These are phyloP conservation scores for Rosalia funebris DNA, from an alignment of 2,888 invertebrate species.

Conservation along the genomic window DNA sequence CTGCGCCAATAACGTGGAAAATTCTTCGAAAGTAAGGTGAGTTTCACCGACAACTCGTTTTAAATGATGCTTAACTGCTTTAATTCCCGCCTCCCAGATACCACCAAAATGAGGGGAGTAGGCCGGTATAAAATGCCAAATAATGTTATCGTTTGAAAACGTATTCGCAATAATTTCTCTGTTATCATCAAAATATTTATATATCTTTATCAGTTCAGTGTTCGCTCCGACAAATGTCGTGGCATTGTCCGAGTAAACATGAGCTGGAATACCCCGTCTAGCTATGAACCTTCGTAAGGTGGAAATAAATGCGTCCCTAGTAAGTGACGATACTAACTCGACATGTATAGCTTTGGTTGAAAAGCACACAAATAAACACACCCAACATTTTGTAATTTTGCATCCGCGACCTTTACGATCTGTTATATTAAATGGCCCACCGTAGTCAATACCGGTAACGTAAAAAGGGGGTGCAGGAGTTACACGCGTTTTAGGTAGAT, in stretches of 20 bases:
- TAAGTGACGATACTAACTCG: neutral
- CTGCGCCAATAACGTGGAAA: neutral
- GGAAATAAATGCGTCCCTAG: neutral
- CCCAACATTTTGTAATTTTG: neutral
- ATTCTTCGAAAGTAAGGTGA: neutral
- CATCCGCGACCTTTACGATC: neutral
- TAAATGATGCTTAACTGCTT: neutral
- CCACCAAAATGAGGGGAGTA: neutral
- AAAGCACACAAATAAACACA: neutral
- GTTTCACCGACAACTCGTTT: neutral
- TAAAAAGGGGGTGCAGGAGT: neutral
- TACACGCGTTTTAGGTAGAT: neutral
- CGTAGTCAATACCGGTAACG: neutral
- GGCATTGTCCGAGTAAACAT: neutral
- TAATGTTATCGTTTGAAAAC: no score
- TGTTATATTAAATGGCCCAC: neutral
- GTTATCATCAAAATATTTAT: no score
- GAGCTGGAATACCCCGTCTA: neutral
- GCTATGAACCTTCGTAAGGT: neutral
- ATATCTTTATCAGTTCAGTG: neutral
- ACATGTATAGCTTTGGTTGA: neutral
- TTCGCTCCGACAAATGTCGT: neutral
- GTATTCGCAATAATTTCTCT: no score
- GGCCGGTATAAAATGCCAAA: no score
- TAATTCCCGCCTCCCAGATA: neutral